Percentiles rank a stretch among this genome's conserved stretches.
Conservation (phyloP, 2,113 vertebrate species). For the Probosciger aterrimus region DNA sequence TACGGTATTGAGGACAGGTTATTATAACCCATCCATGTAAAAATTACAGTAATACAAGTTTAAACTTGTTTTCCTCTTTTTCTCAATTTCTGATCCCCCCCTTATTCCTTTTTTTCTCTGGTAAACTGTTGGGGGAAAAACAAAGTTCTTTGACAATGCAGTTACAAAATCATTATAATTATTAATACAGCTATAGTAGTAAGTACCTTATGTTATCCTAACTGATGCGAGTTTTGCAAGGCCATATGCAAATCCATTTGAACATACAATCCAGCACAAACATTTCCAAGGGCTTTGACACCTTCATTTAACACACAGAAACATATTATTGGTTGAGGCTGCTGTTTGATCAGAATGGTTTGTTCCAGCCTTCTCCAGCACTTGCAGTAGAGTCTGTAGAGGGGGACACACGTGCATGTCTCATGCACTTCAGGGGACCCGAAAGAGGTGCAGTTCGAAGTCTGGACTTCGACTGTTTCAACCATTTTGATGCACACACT, state of each 20-base stretch:
- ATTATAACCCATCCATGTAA: not conserved
- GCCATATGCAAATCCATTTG: not conserved
- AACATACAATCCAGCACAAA: not conserved
- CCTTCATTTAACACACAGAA: not conserved
- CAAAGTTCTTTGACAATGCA: not conserved
- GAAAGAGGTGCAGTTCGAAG: not conserved
- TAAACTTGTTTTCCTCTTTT: accelerated
- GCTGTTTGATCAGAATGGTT: not conserved
- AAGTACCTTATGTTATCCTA: not conserved
- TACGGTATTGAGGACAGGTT: not conserved
- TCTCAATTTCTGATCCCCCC: not conserved
- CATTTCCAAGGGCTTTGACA: not conserved
- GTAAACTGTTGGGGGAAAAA: not conserved
- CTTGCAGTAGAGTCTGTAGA: not conserved
- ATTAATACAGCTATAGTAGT: not conserved
- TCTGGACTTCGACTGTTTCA: not conserved
- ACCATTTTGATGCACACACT: not conserved
- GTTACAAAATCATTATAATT: not conserved
- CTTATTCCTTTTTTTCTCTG: not conserved
- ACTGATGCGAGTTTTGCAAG: not conserved
- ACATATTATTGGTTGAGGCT: not conserved
- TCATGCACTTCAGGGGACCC: not conserved
- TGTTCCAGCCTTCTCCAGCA: not conserved
- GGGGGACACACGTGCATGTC: accelerated
- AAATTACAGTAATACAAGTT: not conserved